These are phyloP conservation scores for Elephantulus edwardii DNA, from an alignment of 2,113 vertebrate species.

Conservation along the genomic window DNA sequence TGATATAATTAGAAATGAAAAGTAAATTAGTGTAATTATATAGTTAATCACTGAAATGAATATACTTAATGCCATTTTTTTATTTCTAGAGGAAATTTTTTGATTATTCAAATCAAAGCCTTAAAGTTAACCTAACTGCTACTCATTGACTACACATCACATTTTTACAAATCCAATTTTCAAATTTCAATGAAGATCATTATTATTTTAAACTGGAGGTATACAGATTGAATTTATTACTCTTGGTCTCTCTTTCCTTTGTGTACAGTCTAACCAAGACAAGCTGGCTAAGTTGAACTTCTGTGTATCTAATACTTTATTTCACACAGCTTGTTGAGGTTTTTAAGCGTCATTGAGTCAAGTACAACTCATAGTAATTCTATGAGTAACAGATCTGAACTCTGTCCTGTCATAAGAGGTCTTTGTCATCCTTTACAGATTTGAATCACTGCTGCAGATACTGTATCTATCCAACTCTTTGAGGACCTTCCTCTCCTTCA, in stretches of 20 bases:
- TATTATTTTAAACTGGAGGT: background rate
- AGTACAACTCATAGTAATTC: too few species aligned
- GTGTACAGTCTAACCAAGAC: background rate
- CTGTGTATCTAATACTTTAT: fast-evolving
- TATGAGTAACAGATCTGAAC: too few species aligned
- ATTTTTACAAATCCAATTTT: background rate
- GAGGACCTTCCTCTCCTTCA: too few species aligned
- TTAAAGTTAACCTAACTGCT: background rate
- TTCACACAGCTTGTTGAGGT: too few species aligned
- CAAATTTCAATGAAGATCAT: background rate
- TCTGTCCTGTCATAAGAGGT: too few species aligned
- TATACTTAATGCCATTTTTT: background rate
- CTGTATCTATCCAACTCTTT: too few species aligned
- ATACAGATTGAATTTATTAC: background rate
- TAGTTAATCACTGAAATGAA: background rate
- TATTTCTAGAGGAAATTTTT: background rate
- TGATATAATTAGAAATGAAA: background rate
- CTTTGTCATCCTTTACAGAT: too few species aligned
- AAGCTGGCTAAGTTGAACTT: background rate
- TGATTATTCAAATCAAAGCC: background rate
- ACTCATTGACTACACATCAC: background rate
- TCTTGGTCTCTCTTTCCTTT: background rate
- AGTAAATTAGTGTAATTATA: background rate
- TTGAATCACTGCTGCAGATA: too few species aligned
- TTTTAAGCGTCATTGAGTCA: too few species aligned